Conservation (phyloP, 53 echinoderm and acorn worm species). For the Stichopus horrens region DNA sequence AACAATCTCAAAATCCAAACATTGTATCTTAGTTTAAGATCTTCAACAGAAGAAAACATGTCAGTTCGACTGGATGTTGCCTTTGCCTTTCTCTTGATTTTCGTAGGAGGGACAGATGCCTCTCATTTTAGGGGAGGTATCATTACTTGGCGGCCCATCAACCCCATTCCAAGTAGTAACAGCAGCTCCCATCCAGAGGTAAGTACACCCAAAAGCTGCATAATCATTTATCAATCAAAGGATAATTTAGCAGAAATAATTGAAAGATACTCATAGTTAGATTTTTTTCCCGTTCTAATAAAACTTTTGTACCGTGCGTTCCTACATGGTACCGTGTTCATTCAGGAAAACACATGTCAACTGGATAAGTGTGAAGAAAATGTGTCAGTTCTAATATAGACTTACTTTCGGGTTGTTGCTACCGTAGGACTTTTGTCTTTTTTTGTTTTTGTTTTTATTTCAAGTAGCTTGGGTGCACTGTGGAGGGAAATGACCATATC, state of each 20-base stretch:
- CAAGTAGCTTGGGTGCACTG: too few relatives aligned
- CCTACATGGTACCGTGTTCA: neutral
- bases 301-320: neutral
- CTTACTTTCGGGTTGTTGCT: too few relatives aligned
- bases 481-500: too few relatives aligned
- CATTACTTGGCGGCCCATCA: neutral
- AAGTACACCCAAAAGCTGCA: neutral
- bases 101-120: neutral
- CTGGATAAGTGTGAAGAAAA: too few relatives aligned
- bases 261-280: too few relatives aligned
- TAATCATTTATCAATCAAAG: neutral
- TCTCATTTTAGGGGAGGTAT: constrained; percentile 5
- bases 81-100: neutral
- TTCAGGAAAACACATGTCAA: neutral
- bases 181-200: neutral
- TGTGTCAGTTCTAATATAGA: too few relatives aligned
- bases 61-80: neutral
- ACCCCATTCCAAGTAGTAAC: neutral
- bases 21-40: neutral
- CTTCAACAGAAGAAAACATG: neutral
- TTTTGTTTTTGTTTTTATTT: too few relatives aligned
- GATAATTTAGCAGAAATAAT: neutral
- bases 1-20: neutral
- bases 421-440: too few relatives aligned
- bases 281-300: neutral